These are phyloP conservation scores for Lophura nycthemera DNA, from an alignment of 2,113 vertebrate species.

Conservation along the genomic window DNA sequence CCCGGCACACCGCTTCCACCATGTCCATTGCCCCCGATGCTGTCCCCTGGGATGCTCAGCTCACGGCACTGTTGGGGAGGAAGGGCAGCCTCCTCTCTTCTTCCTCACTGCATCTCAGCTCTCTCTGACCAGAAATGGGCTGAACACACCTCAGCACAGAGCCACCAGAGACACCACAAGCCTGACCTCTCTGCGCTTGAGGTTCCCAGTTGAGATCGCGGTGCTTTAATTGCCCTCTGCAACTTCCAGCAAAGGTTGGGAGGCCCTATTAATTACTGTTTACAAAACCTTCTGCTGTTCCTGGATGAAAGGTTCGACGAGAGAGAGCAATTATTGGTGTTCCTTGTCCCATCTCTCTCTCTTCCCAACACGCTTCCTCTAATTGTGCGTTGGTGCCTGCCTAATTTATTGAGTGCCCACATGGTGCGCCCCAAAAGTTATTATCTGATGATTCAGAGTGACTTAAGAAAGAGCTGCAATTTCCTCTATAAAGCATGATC, in stretches of 20 bases:
- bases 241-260: constrained; percentile 41
- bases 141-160: not conserved
- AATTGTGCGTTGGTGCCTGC: constrained; percentile 47
- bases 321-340: constrained; percentile 43
- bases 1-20: not conserved
- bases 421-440: constrained; percentile 37
- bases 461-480: constrained; percentile 34
- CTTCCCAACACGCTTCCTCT: constrained; percentile 46
- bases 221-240: constrained; percentile 38
- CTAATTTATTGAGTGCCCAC: constrained; percentile 58
- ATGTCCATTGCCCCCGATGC: fast-evolving
- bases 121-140: not conserved
- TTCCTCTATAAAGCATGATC: constrained; percentile 58
- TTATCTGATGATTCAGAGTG: constrained; percentile 43
- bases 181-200: constrained; percentile 30
- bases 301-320: constrained; percentile 55
- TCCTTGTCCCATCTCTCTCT: constrained; percentile 57
- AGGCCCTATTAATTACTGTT: constrained; percentile 64
- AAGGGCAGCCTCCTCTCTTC: not conserved
- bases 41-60: not conserved
- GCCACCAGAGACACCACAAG: not conserved
- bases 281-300: constrained; percentile 17
- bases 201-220: constrained; percentile 35
- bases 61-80: not conserved
- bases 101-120: not conserved